These are phyloP conservation scores for Drosophila simulans DNA, from an alignment of 1,140 invertebrate genomes.

Conservation along the genomic window DNA sequence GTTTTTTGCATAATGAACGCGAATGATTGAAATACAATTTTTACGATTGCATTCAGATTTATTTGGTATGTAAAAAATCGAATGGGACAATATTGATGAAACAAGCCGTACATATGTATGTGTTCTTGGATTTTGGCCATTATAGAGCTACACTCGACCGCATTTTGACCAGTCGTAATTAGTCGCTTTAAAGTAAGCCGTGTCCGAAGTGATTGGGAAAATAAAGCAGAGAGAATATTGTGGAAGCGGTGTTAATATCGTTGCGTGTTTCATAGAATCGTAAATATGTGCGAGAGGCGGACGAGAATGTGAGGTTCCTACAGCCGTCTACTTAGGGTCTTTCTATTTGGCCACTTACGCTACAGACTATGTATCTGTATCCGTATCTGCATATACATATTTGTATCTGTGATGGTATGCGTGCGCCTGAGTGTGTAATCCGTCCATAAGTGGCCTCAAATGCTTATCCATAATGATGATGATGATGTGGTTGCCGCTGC, in stretches of 20 bases:
- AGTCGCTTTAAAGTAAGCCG: constrained; percentile 7
- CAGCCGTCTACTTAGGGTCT: constrained; percentile 18
- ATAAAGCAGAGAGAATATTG: not conserved
- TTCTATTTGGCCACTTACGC: constrained; percentile 4
- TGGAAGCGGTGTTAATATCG: constrained; percentile 28
- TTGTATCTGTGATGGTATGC: constrained; percentile 4
- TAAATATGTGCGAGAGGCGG: constrained; percentile 19
- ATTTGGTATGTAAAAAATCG: too few relatives aligned
- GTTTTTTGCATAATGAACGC: too few relatives aligned
- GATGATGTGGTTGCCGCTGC: constrained; percentile 49
- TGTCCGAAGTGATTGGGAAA: constrained; percentile 7
- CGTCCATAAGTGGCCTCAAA: constrained; percentile 70
- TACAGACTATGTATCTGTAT: not conserved
- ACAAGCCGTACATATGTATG: too few relatives aligned
- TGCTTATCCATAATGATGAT: constrained; percentile 53
- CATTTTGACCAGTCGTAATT: not conserved
- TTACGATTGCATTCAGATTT: too few relatives aligned
- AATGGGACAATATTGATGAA: too few relatives aligned
- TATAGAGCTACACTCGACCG: too few relatives aligned
- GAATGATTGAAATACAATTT: too few relatives aligned
- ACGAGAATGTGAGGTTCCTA: constrained; percentile 12
- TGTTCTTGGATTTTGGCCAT: too few relatives aligned
- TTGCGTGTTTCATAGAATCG: constrained; percentile 31
- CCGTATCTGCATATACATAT: not conserved
- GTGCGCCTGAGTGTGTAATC: constrained; percentile 50